Evolutionary conservation across 2,888 invertebrate species (phyloP).

Genomic region (Ceramica pisi): DNA sequence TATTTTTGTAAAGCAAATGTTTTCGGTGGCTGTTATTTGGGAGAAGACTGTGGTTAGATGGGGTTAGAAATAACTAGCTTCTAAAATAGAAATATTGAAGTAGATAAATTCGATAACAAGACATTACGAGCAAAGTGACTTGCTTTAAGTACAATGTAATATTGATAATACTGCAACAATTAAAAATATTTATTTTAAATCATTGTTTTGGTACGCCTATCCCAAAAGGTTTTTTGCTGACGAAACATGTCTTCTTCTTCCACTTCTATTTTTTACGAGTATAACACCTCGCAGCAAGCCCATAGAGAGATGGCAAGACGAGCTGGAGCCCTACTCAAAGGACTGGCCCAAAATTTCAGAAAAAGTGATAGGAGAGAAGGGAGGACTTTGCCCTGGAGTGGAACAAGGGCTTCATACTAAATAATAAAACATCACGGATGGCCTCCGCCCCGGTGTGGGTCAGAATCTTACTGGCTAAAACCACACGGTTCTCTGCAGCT

Average conservation of each 20-base stretch:
- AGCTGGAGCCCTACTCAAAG: too few relatives aligned
- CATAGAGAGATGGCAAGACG: too few relatives aligned
- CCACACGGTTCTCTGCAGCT: too few relatives aligned
- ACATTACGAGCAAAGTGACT: not conserved
- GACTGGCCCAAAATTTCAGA: too few relatives aligned
- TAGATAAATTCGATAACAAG: not conserved
- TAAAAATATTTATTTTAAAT: not conserved
- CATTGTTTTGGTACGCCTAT: not conserved
- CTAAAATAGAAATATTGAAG: not conserved
- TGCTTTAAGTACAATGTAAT: not conserved
- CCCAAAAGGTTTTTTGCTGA: not conserved
- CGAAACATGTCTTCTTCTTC: not conserved
- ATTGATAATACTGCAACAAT: not conserved
- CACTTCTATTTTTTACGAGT: not conserved
- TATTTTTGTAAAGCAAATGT: slow-evolving; percentile 54
- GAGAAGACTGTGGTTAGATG: not conserved
- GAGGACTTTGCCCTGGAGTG: too few relatives aligned
- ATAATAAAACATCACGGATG: too few relatives aligned
- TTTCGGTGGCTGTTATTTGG: slow-evolving; percentile 42
- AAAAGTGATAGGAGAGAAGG: too few relatives aligned
- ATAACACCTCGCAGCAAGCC: too few relatives aligned
- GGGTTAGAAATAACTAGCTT: slow-evolving; percentile 6
- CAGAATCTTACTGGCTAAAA: too few relatives aligned
- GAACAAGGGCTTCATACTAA: too few relatives aligned
- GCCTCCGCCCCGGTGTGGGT: too few relatives aligned